Conservation (phyloP, 2,797 vertebrate species). For the Spinus pinus region DNA sequence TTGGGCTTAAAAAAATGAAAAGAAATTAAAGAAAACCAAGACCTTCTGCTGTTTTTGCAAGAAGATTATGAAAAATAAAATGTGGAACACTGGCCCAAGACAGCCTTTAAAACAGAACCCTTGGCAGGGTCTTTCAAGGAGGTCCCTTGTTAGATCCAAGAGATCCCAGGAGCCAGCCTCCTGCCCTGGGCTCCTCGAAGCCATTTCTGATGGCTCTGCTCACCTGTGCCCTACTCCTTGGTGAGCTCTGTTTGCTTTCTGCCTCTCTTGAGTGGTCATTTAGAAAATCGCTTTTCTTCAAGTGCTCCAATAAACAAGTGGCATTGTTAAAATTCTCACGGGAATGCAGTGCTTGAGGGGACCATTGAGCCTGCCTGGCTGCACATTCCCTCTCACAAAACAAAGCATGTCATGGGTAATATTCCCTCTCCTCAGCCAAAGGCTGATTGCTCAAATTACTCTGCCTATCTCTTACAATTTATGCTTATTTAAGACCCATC, state of each 20-base stretch:
- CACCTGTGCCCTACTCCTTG: not conserved
- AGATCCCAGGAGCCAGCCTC: not conserved
- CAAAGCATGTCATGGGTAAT: not conserved
- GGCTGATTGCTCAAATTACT: not conserved
- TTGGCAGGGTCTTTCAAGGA: not conserved
- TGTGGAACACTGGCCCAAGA: not conserved
- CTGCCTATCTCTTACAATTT: not conserved
- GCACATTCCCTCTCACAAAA: not conserved
- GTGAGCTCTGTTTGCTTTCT: not conserved
- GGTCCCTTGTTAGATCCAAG: not conserved
- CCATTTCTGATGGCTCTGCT: not conserved
- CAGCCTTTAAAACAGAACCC: not conserved
- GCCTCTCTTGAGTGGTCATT: not conserved
- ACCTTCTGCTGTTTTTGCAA: not conserved
- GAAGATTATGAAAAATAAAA: not conserved
- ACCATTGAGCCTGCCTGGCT: not conserved
- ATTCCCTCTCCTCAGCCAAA: not conserved
- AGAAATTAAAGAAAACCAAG: not conserved
- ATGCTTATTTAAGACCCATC: not conserved
- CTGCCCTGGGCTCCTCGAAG: not conserved
- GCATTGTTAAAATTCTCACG: not conserved
- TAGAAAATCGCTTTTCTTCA: not conserved
- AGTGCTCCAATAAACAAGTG: not conserved
- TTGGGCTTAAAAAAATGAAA: not conserved
- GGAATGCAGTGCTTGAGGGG: not conserved